Evolutionary conservation across 2,888 invertebrate species (phyloP).

Genomic region (Taphrorychus bicolor): DNA sequence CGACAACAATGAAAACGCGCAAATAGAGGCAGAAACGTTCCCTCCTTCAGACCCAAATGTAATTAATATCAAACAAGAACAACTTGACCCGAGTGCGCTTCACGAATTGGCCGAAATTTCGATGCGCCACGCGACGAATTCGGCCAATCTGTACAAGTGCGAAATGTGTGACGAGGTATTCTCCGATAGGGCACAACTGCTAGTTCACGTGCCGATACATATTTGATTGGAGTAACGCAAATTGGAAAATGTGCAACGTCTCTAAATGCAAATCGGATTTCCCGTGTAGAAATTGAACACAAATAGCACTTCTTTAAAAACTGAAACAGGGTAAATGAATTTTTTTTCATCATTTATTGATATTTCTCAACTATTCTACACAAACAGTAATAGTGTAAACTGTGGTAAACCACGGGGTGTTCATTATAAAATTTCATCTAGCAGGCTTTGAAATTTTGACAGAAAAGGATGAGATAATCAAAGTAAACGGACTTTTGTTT

Average conservation of each 20-base stretch:
- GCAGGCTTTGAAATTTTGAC: no score
- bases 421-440: no score
- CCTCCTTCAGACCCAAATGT: neutral
- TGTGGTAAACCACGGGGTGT: no score
- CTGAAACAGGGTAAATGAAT: no score
- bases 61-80: constrained; percentile 52
- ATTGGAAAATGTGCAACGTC: no score
- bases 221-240: constrained; percentile 71
- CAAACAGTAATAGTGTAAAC: no score
- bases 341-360: no score
- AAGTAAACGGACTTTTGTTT: no score
- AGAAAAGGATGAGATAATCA: no score
- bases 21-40: neutral
- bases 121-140: constrained; percentile 57
- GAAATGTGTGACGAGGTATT: constrained; percentile 85
- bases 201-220: constrained; percentile 83
- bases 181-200: constrained; percentile 72
- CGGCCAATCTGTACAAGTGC: constrained; percentile 69
- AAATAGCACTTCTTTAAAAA: neutral
- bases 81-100: constrained; percentile 60
- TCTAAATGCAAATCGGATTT: no score
- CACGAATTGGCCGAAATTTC: constrained; percentile 63
- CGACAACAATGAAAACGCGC: neutral
- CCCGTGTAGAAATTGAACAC: neutral
- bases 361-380: no score